phyloP scores from a whole-genome alignment of 1,140 invertebrate species.

The Orius insidiosus region DNA sequence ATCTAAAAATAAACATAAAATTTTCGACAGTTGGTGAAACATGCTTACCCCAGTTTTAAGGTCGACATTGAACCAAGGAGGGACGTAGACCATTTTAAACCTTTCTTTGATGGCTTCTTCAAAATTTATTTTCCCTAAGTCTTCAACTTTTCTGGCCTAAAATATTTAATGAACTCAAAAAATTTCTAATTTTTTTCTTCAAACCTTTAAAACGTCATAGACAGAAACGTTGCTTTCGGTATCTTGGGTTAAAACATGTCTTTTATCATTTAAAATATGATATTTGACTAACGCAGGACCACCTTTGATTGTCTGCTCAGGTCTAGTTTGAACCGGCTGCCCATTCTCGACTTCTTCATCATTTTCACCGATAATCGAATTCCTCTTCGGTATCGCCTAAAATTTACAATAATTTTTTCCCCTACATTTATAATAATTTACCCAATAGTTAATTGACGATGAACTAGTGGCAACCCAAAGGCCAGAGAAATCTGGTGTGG shows the following conservation, averaged over 20 bases:
- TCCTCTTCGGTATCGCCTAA: slow-evolving; percentile 31
- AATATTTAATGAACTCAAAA: slow-evolving; percentile 17
- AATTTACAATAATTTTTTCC: slow-evolving; percentile 45
- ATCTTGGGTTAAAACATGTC: slow-evolving; percentile 93
- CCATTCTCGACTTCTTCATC: slow-evolving; percentile 19
- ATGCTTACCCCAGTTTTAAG: slow-evolving; percentile 85
- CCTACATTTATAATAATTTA: slow-evolving; percentile 85
- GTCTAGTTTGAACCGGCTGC: slow-evolving; percentile 27
- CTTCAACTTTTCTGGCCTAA: slow-evolving; percentile 73
- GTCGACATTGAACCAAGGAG: slow-evolving; percentile 99
- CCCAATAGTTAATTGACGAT: slow-evolving; percentile 61
- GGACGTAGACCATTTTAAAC: slow-evolving; percentile 89
- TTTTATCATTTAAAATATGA: slow-evolving; percentile 86
- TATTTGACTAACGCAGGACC: slow-evolving; percentile 86
- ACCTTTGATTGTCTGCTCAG: slow-evolving; percentile 45
- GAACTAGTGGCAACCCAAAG: slow-evolving; percentile 90
- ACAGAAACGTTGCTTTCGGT: slow-evolving; percentile 88
- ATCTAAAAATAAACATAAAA: slow-evolving; percentile 45
- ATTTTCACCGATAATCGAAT: slow-evolving; percentile 26
- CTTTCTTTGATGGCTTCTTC: slow-evolving; percentile 88
- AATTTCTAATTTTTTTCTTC: slow-evolving; percentile 3
- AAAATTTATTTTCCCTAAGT: slow-evolving; percentile 80
- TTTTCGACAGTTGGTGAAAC: too few species aligned
- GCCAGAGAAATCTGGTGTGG: slow-evolving; percentile 70
- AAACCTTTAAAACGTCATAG: slow-evolving; percentile 87